These are phyloP conservation scores for Trichoplusia ni DNA, from an alignment of 1,140 invertebrate species.

Conservation along the genomic window DNA sequence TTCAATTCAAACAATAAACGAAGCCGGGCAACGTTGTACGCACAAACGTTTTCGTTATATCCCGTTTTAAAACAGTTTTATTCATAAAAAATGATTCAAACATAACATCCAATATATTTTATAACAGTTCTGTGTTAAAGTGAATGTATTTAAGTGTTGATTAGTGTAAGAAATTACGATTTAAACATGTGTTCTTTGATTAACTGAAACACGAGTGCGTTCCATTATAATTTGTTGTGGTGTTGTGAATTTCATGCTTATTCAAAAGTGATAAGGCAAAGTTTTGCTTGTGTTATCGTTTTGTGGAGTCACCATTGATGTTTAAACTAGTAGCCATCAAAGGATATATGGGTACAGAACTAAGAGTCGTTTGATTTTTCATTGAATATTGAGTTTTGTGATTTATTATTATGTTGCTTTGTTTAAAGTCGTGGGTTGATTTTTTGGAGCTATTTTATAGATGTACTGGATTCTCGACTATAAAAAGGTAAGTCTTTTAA, in stretches of 20 bases:
- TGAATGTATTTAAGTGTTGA: background rate
- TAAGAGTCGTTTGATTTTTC: conserved; percentile 2
- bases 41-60: background rate
- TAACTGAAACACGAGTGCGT: background rate
- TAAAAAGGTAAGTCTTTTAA: no score
- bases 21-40: background rate
- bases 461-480: no score
- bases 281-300: background rate
- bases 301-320: conserved; percentile 14
- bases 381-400: background rate
- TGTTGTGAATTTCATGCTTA: background rate
- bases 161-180: background rate
- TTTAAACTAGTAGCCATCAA: conserved; percentile 7
- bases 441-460: no score
- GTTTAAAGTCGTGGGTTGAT: no score
- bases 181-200: background rate
- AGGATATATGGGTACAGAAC: conserved; percentile 13
- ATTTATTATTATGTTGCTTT: background rate
- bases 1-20: conserved; percentile 12
- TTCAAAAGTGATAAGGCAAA: background rate
- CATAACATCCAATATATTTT: background rate
- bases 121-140: background rate
- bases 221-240: background rate
- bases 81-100: background rate
- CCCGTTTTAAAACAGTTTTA: background rate